These are phyloP conservation scores for Mionectes olivaceus DNA, from an alignment of 2,797 vertebrate species.

Conservation along the genomic window DNA sequence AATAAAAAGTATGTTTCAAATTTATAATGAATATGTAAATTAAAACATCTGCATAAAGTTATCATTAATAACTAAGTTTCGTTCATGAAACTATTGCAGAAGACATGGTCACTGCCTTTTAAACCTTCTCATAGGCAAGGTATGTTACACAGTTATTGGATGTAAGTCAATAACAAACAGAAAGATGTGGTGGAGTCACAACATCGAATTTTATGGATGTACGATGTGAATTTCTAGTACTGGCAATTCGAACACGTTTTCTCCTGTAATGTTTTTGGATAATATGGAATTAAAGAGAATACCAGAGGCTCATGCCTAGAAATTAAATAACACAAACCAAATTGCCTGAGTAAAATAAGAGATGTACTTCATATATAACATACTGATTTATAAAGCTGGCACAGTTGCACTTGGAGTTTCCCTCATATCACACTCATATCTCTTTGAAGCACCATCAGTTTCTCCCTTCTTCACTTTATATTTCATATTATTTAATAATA, in stretches of 20 bases:
- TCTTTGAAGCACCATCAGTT: background rate
- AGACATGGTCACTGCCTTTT: background rate
- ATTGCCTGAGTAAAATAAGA: background rate
- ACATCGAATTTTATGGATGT: background rate
- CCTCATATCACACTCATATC: rapidly evolving
- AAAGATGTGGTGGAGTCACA: background rate
- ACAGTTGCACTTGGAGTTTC: background rate
- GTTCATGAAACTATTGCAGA: background rate
- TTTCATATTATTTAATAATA: background rate
- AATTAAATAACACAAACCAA: background rate
- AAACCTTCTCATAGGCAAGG: background rate
- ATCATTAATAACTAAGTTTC: background rate
- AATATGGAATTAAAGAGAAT: background rate
- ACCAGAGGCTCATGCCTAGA: background rate
- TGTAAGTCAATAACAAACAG: background rate
- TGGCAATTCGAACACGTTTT: background rate
- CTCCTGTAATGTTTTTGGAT: background rate
- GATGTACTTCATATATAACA: background rate
- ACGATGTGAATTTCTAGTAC: background rate
- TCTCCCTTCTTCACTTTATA: background rate
- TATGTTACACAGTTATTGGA: background rate
- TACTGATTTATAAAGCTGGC: background rate
- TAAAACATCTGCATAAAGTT: background rate
- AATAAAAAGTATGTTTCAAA: background rate
- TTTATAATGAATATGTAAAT: background rate